Evolutionary conservation across 2,888 invertebrate genomes (phyloP).

Genomic region (Dynastes grantii): DNA sequence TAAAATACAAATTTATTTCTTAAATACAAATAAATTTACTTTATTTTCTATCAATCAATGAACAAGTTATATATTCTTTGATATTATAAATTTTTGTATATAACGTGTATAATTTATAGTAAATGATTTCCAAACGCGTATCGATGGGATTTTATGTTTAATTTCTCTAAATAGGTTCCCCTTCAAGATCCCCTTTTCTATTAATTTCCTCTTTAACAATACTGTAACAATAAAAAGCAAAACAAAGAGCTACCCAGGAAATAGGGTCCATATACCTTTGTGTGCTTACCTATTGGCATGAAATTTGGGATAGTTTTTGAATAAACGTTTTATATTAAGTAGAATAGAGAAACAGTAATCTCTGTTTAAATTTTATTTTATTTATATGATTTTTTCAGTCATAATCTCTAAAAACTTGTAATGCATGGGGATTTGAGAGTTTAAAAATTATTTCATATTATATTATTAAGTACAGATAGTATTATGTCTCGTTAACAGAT

Average conservation of each 20-base stretch:
- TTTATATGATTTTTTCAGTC: too few species aligned
- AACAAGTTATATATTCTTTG: too few species aligned
- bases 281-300: background rate
- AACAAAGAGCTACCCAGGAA: constrained; percentile 32
- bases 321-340: background rate
- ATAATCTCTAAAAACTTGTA: too few species aligned
- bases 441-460: background rate
- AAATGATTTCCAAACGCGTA: background rate
- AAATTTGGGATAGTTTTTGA: background rate
- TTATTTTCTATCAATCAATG: too few species aligned
- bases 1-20: too few species aligned
- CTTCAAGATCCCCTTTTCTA: constrained; percentile 2
- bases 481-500: background rate
- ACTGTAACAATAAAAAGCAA: constrained; percentile 11
- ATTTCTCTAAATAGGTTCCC: constrained; percentile 4
- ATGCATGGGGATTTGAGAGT: too few species aligned
- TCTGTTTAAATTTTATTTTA: too few species aligned
- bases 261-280: constrained; percentile 21
- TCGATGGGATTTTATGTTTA: background rate
- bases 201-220: constrained; percentile 17
- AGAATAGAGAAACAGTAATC: too few species aligned
- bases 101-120: too few species aligned
- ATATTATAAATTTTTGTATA: too few species aligned
- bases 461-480: constrained; percentile 6
- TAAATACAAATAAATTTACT: too few species aligned